These are phyloP conservation scores for Agrotis ipsilon DNA, from an alignment of 2,888 invertebrate genomes.

Conservation along the genomic window DNA sequence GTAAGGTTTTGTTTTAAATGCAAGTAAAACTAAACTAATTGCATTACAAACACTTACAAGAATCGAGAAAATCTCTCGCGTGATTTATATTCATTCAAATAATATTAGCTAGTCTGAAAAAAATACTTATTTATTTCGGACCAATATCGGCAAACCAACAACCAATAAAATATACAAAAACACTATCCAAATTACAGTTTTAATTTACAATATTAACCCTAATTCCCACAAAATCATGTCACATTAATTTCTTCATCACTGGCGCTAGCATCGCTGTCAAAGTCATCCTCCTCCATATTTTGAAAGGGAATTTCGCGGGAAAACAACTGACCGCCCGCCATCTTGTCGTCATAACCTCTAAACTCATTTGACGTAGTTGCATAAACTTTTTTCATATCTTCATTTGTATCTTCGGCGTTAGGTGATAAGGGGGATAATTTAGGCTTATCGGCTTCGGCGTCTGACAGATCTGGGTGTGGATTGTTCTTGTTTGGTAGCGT, in stretches of 20 bases:
- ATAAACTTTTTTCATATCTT: slow-evolving; percentile 80
- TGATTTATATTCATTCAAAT: too few species aligned
- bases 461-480: slow-evolving; percentile 98
- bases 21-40: too few species aligned
- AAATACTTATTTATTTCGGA: not conserved
- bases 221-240: slow-evolving; percentile 92
- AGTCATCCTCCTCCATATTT: slow-evolving; percentile 85
- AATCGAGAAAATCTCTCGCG: too few species aligned
- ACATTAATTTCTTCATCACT: slow-evolving; percentile 97
- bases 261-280: slow-evolving; percentile 92
- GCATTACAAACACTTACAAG: too few species aligned
- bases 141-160: not conserved
- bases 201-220: slow-evolving; percentile 51
- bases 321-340: slow-evolving; percentile 75
- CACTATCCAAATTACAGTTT: slow-evolving; percentile 25
- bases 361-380: slow-evolving; percentile 76
- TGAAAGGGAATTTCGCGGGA: slow-evolving; percentile 78
- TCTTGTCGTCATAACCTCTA: slow-evolving; percentile 83
- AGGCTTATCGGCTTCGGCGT: slow-evolving; percentile 95
- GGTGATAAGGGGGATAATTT: slow-evolving; percentile 92
- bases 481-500: slow-evolving; percentile 99
- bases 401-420: slow-evolving; percentile 78
- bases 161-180: slow-evolving; percentile 57
- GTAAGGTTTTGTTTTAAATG: too few species aligned
- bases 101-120: too few species aligned